These are phyloP conservation scores for Salvelinus fontinalis DNA, from an alignment of 2,113 vertebrate species.

Conservation along the genomic window DNA sequence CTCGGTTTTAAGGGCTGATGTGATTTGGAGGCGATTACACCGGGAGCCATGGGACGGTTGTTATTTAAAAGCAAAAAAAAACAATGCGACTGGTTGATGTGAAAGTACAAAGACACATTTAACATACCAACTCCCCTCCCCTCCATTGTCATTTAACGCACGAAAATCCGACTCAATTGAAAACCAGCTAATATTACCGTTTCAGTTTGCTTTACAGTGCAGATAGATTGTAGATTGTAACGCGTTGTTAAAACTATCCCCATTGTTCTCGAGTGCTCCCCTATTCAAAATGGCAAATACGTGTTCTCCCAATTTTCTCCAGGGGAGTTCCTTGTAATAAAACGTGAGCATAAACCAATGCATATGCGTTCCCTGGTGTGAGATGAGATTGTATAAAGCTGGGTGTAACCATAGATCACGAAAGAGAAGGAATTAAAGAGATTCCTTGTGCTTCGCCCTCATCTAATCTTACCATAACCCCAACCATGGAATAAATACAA, in stretches of 20 bases:
- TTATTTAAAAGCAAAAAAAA: conserved; percentile 31
- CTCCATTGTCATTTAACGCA: conserved; percentile 55
- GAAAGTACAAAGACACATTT: conserved; percentile 59
- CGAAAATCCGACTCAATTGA: conserved; percentile 9
- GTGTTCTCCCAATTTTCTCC: background rate
- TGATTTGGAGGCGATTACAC: conserved; percentile 73
- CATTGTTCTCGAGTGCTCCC: background rate
- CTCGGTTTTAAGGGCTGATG: conserved; percentile 69
- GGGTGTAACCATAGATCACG: background rate
- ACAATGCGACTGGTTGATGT: conserved; percentile 72
- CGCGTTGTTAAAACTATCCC: background rate
- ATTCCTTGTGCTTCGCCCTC: background rate
- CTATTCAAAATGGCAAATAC: background rate
- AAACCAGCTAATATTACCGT: conserved; percentile 3
- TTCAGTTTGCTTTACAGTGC: conserved; percentile 12
- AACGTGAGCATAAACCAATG: background rate
- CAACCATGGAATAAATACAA: background rate
- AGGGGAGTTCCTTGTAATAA: background rate
- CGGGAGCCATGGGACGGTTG: conserved; percentile 27
- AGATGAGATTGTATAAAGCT: background rate
- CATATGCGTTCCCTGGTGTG: background rate
- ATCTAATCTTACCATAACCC: background rate
- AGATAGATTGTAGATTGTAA: background rate
- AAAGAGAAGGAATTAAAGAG: background rate
- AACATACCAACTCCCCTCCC: conserved; percentile 52